Percentiles rank a stretch among this genome's conserved stretches.
These are phyloP conservation scores for Spheniscus humboldti DNA, from an alignment of 2,797 vertebrate species.

Conservation along the genomic window DNA sequence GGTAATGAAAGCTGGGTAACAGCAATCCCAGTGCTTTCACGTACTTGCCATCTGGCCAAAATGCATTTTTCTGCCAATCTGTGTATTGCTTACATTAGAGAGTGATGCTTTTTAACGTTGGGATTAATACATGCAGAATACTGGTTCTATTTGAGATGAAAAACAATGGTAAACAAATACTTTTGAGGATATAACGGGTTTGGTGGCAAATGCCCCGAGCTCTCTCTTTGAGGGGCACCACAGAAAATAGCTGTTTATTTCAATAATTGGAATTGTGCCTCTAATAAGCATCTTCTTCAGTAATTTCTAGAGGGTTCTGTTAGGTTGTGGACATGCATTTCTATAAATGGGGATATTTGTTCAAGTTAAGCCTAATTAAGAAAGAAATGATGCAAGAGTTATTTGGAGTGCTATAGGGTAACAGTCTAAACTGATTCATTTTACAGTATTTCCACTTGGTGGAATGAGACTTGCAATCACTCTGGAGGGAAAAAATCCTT, in stretches of 20 bases:
- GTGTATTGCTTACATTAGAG: neutral
- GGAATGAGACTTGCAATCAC: slow-evolving; percentile 6
- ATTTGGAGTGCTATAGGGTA: slow-evolving; percentile 5
- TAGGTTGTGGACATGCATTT: neutral
- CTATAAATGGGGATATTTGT: neutral
- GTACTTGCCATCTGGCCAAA: neutral
- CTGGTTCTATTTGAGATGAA: neutral
- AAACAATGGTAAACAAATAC: neutral
- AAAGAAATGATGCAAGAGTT: slow-evolving; percentile 43
- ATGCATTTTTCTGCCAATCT: neutral
- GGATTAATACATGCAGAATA: neutral
- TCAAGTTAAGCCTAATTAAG: slow-evolving; percentile 42
- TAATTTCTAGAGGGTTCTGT: neutral
- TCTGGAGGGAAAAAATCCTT: neutral
- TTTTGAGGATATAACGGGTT: neutral
- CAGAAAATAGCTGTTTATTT: slow-evolving; percentile 14
- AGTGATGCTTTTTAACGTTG: neutral
- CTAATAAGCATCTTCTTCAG: neutral
- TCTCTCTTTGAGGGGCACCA: neutral
- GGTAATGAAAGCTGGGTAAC: neutral
- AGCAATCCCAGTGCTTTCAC: neutral
- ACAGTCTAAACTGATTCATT: neutral
- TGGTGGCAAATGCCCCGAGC: neutral
- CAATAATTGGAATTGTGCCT: neutral
- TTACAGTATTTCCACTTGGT: slow-evolving; percentile 6